Base-by-base conservation (phyloP, 2,888 invertebrate genomes). In the Creontiades dilutus region DNA sequence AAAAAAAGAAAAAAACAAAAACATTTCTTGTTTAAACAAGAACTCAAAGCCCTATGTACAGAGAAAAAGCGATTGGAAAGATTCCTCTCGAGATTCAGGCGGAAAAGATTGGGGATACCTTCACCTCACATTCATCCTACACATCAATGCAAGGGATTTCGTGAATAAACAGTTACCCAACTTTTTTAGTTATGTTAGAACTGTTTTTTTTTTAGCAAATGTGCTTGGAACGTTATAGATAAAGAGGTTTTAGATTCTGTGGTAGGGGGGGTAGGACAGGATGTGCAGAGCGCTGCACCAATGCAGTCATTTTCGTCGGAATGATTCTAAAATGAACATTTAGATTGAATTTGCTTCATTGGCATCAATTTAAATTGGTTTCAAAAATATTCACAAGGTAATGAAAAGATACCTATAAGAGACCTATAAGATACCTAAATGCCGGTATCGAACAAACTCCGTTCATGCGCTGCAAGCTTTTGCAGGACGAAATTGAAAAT, bases 21-120 rank as follows among this genome's bases (percentile, higher is more conserved):
- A 12, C 19, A 68, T 68, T 68, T 68, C 7, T 52, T 52, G 52
- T 12, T 61, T 61, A 85, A 61, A 82, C 82, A 14, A 82, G 23
- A 82, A 78, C 37, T 19, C 37, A 16, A 37, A 46, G 16, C 46
- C 47, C 46, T 46, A 78, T 46, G 78, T 47, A 78, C 46, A 47
- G 75, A 75, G 28, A 13, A 3, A 46, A 78, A 78, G 78, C 78
- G 47, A 27, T 46, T 46, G 46, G 78, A 47, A 9, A 47, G 46
- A 78, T 46, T 47, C 78, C 78, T 16, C 37, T 78, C 19, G 3
- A 68, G 27, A 68, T 23, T 13, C 28, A 76, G 76, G 28, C 28
- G 28, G 76, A 19, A 16, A 76, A 37, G 37, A 37, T 78, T 0
- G 47, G 47, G 19, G 46, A 5, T 19, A 75, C 75, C 75, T 46